phyloP scores from a whole-genome alignment of 2,113 vertebrate species.

The Recurvirostra avosetta region DNA sequence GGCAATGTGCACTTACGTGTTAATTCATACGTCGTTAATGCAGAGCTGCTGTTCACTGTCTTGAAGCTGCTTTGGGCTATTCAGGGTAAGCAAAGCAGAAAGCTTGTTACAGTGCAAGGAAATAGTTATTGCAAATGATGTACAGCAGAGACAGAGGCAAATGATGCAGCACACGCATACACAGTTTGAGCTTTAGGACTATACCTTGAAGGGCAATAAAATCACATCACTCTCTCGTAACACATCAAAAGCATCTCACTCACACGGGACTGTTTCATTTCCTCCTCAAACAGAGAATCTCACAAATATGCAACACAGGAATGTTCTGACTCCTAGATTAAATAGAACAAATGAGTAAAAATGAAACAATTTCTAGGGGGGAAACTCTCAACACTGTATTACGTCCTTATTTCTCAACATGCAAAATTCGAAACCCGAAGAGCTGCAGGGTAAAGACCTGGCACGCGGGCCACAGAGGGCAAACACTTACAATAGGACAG shows the following conservation, averaged over 20 bases:
- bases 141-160: conserved; percentile 30
- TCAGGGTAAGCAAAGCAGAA: conserved; percentile 70
- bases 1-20: conserved; percentile 84
- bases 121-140: conserved; percentile 44
- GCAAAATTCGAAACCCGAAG: neutral
- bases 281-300: conserved; percentile 2
- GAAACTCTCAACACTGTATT: neutral
- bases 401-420: neutral
- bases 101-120: conserved; percentile 61
- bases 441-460: neutral
- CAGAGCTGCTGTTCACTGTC: conserved; percentile 92
- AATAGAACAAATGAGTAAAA: neutral
- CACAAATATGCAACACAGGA: neutral
- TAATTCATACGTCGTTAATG: conserved; percentile 89
- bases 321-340: neutral
- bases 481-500: neutral
- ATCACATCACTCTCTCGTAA: neutral
- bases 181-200: neutral
- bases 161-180: neutral
- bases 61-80: conserved; percentile 94
- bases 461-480: neutral
- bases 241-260: neutral
- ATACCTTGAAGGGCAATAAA: conserved; percentile 37
- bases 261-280: neutral
- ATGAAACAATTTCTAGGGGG: neutral